phyloP scores from a whole-genome alignment of 30 jellyfish, hydroid and myxozoan species.

The Aurelia coerulea region DNA sequence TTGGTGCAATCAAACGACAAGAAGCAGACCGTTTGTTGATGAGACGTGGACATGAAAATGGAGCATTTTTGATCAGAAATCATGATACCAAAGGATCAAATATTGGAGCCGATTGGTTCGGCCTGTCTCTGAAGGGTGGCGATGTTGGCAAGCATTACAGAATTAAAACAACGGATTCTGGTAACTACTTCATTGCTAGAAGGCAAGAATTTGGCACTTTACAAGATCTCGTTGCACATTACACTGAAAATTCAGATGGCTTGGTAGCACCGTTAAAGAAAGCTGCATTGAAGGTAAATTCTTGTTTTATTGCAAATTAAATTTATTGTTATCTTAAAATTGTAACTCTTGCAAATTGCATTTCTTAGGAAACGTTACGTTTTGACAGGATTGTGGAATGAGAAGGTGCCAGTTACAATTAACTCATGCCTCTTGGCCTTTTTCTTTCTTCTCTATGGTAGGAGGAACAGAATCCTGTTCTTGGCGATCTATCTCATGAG shows the following conservation, averaged over 20 bases:
- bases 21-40: slow-evolving; percentile 79
- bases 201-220: slow-evolving; percentile 76
- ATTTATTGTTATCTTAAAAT: too few species aligned
- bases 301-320: too few species aligned
- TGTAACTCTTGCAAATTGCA: too few species aligned
- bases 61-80: slow-evolving; percentile 83
- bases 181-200: slow-evolving; percentile 76
- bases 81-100: slow-evolving; percentile 81
- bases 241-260: slow-evolving; percentile 67
- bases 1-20: slow-evolving; percentile 84
- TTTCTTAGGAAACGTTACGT: too few species aligned
- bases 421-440: too few species aligned
- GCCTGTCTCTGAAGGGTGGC: slow-evolving; percentile 85
- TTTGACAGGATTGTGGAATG: too few species aligned
- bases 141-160: slow-evolving; percentile 80
- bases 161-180: slow-evolving; percentile 86
- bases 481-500: slow-evolving; percentile 85
- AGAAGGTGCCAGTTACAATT: too few species aligned
- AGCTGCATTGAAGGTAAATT: too few species aligned
- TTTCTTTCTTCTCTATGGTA: slow-evolving; percentile 8
- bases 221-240: slow-evolving; percentile 75
- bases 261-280: too few species aligned
- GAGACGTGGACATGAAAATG: slow-evolving; percentile 75
- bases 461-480: slow-evolving; percentile 73
- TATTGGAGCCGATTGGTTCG: slow-evolving; percentile 78